Evolutionary conservation across 2,797 vertebrate genomes (phyloP), one percentile per base, ranked within the genome.

Genomic region (Peromyscus nudipes): DNA sequence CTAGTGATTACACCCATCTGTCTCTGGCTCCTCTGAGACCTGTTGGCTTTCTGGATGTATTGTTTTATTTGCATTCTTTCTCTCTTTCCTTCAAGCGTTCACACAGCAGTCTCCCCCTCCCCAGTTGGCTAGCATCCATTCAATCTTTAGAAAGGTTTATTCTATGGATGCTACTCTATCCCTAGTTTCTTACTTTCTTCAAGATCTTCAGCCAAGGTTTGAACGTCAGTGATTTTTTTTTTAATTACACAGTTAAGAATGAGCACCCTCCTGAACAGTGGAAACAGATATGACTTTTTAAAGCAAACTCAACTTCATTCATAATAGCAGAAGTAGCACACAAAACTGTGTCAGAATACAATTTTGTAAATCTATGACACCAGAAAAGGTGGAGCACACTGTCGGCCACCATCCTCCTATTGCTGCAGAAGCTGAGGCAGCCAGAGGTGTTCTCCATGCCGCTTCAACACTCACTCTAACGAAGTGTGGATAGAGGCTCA

Each of bases 21-120:
- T 89, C 60, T 92, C 80, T 49, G 62, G 67, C 62, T 97, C 69
- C 86, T 81, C 57, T 94, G 86, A 96, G 82, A 96, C 25, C n/a
- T 87, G 80, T 49, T 86, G 34, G 25, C 12, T 91, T 89, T 95
- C 79, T 83, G 67, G 71, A 60, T 89, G 64, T 75, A 76, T 95
- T 94, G 77, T 81, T 71, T 71, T n/a, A 60, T 73, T 94, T 95
- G 40, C 65, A 76, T 93, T 96, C 9, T 25, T 77, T 97, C 88
- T 80, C 49, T 29, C 3, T 16, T 96, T 86, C 65, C 29, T 49
- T 94, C 95, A 40, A 92, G 86, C 65, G 60, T 82, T 94, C 43
- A 69, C 46, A 21, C 91, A 55, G 34, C n/a, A 93, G 27, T 12
- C 13, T 4, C 10, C 11, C 49, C n/a, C 17, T 11, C 14, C 7